Base-by-base conservation (phyloP, 1,140 invertebrate species). In the Cyphomyrmex costatus region DNA sequence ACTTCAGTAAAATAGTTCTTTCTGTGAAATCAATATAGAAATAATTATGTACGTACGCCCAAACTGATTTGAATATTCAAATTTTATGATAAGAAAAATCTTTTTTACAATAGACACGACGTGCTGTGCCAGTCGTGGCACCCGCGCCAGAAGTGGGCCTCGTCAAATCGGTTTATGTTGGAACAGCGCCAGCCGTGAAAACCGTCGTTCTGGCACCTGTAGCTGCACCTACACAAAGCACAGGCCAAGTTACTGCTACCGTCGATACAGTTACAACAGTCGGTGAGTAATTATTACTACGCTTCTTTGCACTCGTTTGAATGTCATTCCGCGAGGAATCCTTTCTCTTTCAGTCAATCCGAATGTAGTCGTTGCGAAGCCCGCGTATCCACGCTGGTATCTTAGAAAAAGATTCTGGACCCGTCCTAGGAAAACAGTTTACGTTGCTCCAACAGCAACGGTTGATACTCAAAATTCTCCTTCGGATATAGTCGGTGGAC, bases 321-420 rank as follows among this genome's bases (percentile, higher is more conserved):
- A n/a, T 30, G 51, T 2, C 16, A 70, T 33, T 51, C 14, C 10
- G 14, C 16, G 53, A 71, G 42, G 16, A 58, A n/a, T 65, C 2
- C 33, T 30, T 60, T 30, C 19, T 46, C 8, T 74, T 42, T 8
- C 27, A 89, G 86, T 24, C 0, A 30, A 58, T 51, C 49, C 70
- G 3, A 24, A 12, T 14, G 19, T 65, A 30, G 49, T 80, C 0
- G 16, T 71, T 33, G 12, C 36, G 2, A 88, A 58, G 8, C 63
- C 86, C 3, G 68, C 19, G 6, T 46, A 80, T 30, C 71, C 88
- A 0, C 89, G 87, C 27, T 87, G 88, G 86, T 56, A 87, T 46
- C 51, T 79, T 4, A 90, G 91, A 42, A 92, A 91, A 30, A 85
- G 87, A 49, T 30, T 92, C 0, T 60, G 91, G 73, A 24, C 30